Evolutionary conservation across 2,113 vertebrate genomes (phyloP).

Genomic region (Mastomys coucha): DNA sequence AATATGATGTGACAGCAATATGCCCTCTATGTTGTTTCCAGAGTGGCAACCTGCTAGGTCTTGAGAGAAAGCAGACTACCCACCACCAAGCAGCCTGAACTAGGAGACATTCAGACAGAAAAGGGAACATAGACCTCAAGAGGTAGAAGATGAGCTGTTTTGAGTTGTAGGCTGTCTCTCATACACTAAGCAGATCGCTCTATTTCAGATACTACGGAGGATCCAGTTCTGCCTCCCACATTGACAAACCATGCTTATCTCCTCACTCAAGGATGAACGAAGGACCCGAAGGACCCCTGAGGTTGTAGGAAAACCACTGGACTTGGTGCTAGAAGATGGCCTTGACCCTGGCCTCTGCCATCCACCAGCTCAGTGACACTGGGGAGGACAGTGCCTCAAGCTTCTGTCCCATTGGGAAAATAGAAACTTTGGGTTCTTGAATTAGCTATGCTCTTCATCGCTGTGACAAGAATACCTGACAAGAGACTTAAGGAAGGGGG

Average conservation of each 20-base stretch:
- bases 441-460: not conserved
- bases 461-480: not conserved
- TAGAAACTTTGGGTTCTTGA: not conserved
- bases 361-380: too few relatives aligned
- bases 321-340: not conserved
- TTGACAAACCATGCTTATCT: accelerated
- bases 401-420: not conserved
- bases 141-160: not conserved
- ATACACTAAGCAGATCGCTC: not conserved
- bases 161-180: not conserved
- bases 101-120: not conserved
- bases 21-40: slow-evolving; percentile 68
- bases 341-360: not conserved
- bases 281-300: not conserved
- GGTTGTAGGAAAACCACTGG: too few relatives aligned
- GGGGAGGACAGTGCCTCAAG: not conserved
- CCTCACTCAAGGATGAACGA: not conserved
- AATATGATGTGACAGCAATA: slow-evolving; percentile 9
- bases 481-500: not conserved
- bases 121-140: not conserved
- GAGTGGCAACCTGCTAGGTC: slow-evolving; percentile 41
- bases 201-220: not conserved
- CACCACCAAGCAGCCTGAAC: not conserved
- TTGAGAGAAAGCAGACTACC: slow-evolving; percentile 41
- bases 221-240: not conserved